Conservation (phyloP, 2,797 vertebrate species). For the Pseudocheirus occidentalis region DNA sequence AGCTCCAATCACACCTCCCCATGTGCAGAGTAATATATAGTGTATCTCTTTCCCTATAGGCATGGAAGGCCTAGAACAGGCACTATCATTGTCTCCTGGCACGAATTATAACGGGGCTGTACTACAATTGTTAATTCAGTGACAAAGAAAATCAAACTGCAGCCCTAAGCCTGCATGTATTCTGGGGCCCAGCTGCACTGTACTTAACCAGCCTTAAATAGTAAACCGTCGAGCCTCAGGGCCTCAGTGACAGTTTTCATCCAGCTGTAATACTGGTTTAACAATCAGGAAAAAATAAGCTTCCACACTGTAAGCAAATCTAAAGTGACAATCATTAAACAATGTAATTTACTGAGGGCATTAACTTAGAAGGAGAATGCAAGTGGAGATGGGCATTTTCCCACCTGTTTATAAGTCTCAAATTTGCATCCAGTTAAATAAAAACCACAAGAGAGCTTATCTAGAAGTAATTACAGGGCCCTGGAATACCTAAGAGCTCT, state of each 20-base stretch:
- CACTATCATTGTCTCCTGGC: neutral
- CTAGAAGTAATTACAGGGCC: constrained; percentile 33
- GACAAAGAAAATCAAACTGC: neutral
- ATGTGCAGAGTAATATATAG: neutral
- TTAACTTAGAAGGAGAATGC: neutral
- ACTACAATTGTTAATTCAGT: constrained; percentile 32
- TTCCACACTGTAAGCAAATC: constrained; percentile 39
- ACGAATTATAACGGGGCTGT: neutral
- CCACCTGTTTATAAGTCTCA: constrained; percentile 23
- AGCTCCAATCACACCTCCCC: neutral
- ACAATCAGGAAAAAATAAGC: constrained; percentile 51
- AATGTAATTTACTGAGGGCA: constrained; percentile 19
- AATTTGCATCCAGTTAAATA: constrained; percentile 45
- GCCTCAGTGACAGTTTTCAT: constrained; percentile 25
- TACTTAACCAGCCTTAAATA: constrained; percentile 44
- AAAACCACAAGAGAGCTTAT: constrained; percentile 41
- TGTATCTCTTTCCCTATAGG: constrained; percentile 1
- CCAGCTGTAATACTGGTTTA: constrained; percentile 54
- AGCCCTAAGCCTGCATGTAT: neutral
- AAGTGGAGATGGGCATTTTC: constrained; percentile 44
- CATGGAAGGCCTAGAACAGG: neutral
- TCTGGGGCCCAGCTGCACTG: constrained; percentile 8
- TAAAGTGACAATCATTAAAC: constrained; percentile 55
- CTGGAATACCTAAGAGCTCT: constrained; percentile 30
- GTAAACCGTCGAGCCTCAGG: constrained; percentile 52